Percentiles rank a stretch among this genome's conserved stretches.
phyloP scores from a whole-genome alignment of 2,797 vertebrate species.

The Phalloptychus januarius region DNA sequence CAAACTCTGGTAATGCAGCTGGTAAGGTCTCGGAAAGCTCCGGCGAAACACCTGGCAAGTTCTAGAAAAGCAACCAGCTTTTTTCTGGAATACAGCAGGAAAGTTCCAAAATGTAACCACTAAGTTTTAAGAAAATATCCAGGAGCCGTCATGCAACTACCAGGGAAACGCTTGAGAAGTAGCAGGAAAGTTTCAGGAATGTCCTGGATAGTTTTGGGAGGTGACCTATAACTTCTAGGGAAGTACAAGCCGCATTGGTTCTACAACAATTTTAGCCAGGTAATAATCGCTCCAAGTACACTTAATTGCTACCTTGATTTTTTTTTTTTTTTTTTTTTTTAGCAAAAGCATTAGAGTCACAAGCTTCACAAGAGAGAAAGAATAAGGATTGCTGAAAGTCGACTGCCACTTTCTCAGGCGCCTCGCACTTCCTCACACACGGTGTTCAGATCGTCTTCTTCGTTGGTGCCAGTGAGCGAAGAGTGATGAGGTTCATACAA shows the following conservation, averaged over 20 bases:
- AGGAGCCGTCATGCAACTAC: background rate
- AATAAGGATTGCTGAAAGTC: conserved; percentile 17
- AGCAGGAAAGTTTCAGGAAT: background rate
- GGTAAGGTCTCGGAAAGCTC: background rate
- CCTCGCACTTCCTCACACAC: conserved; percentile 37
- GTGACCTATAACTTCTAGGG: background rate
- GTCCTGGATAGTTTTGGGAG: background rate
- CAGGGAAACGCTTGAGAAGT: background rate
- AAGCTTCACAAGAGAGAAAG: conserved; percentile 4
- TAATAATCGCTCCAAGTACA: background rate
- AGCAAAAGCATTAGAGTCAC: background rate
- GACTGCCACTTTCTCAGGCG: conserved; percentile 43
- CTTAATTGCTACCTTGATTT: background rate
- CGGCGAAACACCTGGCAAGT: background rate
- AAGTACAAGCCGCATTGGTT: background rate
- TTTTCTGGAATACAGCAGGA: background rate
- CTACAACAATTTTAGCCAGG: background rate
- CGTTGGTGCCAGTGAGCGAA: conserved; percentile 33
- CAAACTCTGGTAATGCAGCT: background rate
- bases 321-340: too few species aligned
- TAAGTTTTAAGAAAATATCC: background rate
- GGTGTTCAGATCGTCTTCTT: conserved; percentile 60
- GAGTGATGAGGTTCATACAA: conserved; percentile 30
- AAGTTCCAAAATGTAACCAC: background rate
- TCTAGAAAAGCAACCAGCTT: background rate